Percentiles rank a stretch among this genome's conserved stretches.
phyloP scores from a whole-genome alignment of 2,888 invertebrate species.

The Ferrisia virgata region DNA sequence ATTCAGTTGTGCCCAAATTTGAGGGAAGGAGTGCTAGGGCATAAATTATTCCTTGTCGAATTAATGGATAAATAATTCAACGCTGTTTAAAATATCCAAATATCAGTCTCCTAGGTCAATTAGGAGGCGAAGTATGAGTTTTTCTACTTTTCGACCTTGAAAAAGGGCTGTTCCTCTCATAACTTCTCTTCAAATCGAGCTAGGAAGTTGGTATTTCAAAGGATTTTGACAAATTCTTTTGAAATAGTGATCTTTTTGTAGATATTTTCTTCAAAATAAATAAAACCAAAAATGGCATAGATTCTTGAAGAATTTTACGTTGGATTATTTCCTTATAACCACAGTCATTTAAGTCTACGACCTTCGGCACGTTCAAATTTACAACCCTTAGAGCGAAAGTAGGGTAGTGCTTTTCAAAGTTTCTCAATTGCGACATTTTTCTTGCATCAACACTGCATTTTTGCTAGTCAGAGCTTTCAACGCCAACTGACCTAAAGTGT shows the following conservation, averaged over 20 bases:
- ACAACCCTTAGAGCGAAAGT: constrained; percentile 95
- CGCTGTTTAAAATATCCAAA: no score
- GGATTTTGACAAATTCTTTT: not conserved
- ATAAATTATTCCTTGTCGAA: no score
- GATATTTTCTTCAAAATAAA: constrained; percentile 1
- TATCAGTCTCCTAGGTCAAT: no score
- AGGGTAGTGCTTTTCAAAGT: constrained; percentile 95
- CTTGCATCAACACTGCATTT: constrained; percentile 91
- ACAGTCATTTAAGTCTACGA: constrained; percentile 89
- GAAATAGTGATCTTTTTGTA: not conserved
- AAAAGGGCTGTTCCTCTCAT: no score
- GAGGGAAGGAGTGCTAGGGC: no score
- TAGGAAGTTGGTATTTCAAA: no score
- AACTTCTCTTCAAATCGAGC: no score
- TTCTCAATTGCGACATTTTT: constrained; percentile 85
- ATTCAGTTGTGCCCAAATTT: no score
- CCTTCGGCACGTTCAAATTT: constrained; percentile 96
- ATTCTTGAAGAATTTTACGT: not conserved
- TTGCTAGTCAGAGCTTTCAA: constrained; percentile 88
- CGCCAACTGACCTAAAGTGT: constrained; percentile 97
- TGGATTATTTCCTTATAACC: constrained; percentile 81
- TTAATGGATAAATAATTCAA: no score
- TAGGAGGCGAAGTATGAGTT: no score
- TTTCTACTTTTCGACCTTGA: no score
- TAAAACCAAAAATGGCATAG: not conserved